phyloP scores from a whole-genome alignment of 2,113 vertebrate species.

The Antennarius striatus region DNA sequence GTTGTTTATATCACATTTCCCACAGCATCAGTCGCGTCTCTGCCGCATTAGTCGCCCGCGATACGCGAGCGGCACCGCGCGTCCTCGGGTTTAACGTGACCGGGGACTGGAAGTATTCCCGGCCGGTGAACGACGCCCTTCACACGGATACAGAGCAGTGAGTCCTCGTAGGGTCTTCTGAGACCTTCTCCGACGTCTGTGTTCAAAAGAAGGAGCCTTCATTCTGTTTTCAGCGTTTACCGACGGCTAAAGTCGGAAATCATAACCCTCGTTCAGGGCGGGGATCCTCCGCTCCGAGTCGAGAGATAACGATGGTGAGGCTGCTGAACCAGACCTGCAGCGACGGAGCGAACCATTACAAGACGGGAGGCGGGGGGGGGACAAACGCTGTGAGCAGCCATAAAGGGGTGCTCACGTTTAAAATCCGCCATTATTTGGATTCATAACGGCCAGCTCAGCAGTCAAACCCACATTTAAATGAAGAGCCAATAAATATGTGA shows the following conservation, averaged over 20 bases:
- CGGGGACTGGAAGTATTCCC: not conserved
- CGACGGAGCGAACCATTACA: conserved; percentile 70
- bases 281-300: conserved; percentile 42
- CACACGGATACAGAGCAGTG: conserved; percentile 2
- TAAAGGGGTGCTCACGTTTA: not conserved
- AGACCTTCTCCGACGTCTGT: not conserved
- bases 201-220: not conserved
- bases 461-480: rapidly evolving
- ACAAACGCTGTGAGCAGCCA: not conserved
- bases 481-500: rapidly evolving
- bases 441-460: rapidly evolving
- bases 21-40: conserved; percentile 35
- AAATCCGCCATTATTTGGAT: not conserved
- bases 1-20: not conserved
- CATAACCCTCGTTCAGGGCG: too few relatives aligned
- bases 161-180: conserved; percentile 8
- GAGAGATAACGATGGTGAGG: conserved; percentile 52
- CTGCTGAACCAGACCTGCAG: conserved; percentile 68
- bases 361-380: conserved; percentile 43
- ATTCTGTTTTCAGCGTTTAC: conserved; percentile 37
- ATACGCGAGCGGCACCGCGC: conserved; percentile 27
- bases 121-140: not conserved
- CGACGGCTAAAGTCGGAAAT: not conserved
- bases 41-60: conserved; percentile 48
- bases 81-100: conserved; percentile 36